Percentiles rank a stretch among this genome's conserved stretches.
These are phyloP conservation scores for Enteromius paludinosus DNA, from an alignment of 2,797 vertebrate species.

Conservation along the genomic window DNA sequence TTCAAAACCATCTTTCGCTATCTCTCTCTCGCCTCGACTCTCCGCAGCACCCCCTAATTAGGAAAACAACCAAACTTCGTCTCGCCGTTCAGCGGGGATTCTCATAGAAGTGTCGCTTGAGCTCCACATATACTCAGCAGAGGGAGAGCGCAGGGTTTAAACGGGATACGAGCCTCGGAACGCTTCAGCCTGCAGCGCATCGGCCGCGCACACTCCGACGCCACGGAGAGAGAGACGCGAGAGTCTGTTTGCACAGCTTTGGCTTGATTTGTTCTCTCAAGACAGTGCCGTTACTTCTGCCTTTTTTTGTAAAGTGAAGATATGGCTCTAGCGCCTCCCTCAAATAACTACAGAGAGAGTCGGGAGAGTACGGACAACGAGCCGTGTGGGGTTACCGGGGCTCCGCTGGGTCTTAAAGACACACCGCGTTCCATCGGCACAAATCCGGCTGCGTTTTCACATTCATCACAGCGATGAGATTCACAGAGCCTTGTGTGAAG, in stretches of 20 bases:
- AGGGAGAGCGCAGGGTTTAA: slow-evolving; percentile 57
- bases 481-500: neutral
- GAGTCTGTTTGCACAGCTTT: slow-evolving; percentile 65
- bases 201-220: slow-evolving; percentile 69
- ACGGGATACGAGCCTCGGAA: slow-evolving; percentile 58
- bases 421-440: slow-evolving; percentile 45
- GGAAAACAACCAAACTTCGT: slow-evolving; percentile 82
- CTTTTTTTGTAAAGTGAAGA: slow-evolving; percentile 78
- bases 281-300: slow-evolving; percentile 74
- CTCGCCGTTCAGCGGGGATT: slow-evolving; percentile 67
- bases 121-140: slow-evolving; percentile 64
- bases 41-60: slow-evolving; percentile 63
- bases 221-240: slow-evolving; percentile 56
- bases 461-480: neutral
- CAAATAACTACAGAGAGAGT: slow-evolving; percentile 80
- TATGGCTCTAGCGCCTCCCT: slow-evolving; percentile 82
- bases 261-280: slow-evolving; percentile 65
- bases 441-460: slow-evolving; percentile 18
- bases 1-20: slow-evolving; percentile 86
- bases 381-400: slow-evolving; percentile 73
- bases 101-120: slow-evolving; percentile 77
- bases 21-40: slow-evolving; percentile 70
- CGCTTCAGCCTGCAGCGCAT: slow-evolving; percentile 64
- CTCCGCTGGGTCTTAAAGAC: slow-evolving; percentile 83
- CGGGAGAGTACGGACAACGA: slow-evolving; percentile 76